Conservation (phyloP, 2,113 vertebrate species). For the Pelecanoides urinatrix region DNA sequence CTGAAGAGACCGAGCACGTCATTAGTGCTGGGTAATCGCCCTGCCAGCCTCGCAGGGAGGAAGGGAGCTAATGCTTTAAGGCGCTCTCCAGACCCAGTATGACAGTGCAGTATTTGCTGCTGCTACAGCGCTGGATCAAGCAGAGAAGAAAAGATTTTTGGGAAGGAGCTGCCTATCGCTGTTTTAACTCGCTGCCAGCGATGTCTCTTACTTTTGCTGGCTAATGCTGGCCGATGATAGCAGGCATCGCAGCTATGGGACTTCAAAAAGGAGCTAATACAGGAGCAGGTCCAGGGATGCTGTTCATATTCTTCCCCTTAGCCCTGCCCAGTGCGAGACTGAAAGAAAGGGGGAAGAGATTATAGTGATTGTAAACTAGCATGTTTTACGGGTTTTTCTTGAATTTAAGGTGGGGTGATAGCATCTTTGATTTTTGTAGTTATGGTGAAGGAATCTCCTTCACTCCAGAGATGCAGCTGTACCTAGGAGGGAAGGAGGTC, state of each 20-base stretch:
- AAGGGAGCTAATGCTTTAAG: background rate
- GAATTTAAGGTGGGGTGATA: background rate
- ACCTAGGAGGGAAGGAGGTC: background rate
- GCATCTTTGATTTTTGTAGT: background rate
- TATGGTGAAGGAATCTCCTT: background rate
- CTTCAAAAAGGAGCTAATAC: background rate
- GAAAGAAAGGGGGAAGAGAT: background rate
- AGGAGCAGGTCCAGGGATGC: background rate
- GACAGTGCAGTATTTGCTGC: conserved; percentile 36
- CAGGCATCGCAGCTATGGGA: background rate
- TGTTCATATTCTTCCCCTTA: background rate
- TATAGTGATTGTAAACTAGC: background rate
- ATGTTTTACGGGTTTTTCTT: background rate
- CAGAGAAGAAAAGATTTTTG: background rate
- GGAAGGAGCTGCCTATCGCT: background rate
- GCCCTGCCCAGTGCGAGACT: background rate
- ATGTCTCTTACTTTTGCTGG: background rate
- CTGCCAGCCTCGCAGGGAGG: background rate
- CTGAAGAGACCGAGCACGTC: background rate
- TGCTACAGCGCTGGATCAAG: background rate
- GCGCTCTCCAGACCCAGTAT: background rate
- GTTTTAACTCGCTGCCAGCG: background rate
- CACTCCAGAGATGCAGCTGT: background rate
- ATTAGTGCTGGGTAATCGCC: background rate
- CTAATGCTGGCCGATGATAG: background rate